Percentiles rank a stretch among this genome's conserved stretches.
Evolutionary conservation across 2,888 invertebrate genomes (phyloP).

Genomic region (Aspidiotus destructor): DNA sequence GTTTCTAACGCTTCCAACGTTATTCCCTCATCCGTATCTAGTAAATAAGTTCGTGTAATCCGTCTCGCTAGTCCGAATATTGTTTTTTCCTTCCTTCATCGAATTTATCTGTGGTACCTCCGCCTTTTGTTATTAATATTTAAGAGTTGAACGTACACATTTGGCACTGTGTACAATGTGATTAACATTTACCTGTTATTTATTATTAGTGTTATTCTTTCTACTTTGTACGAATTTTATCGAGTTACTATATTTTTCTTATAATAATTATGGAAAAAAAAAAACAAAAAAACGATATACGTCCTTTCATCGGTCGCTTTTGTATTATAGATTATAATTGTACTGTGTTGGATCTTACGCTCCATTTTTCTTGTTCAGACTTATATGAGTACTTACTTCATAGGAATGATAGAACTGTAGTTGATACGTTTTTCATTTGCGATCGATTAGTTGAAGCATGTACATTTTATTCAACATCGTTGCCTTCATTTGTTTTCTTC

Average conservation of each 20-base stretch:
- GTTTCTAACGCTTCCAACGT: constrained; percentile 10
- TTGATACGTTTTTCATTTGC: too few relatives aligned
- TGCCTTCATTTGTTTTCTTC: too few relatives aligned
- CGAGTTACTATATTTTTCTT: neutral
- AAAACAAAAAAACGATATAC: too few relatives aligned
- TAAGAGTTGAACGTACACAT: constrained; percentile 15
- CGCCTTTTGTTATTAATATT: constrained; percentile 14
- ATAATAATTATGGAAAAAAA: too few relatives aligned
- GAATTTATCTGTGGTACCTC: constrained; percentile 14
- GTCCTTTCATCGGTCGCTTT: too few relatives aligned
- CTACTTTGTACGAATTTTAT: constrained; percentile 1
- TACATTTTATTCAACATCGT: too few relatives aligned
- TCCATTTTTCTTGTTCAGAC: too few relatives aligned
- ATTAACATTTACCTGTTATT: constrained; percentile 30
- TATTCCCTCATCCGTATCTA: constrained; percentile 10
- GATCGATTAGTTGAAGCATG: too few relatives aligned
- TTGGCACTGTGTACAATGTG: constrained; percentile 24
- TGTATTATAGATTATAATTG: too few relatives aligned
- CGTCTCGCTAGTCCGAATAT: constrained; percentile 13
- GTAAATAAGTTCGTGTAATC: constrained; percentile 9
- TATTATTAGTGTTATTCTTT: constrained; percentile 12
- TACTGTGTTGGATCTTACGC: too few relatives aligned
- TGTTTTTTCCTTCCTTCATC: neutral
- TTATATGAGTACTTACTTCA: too few relatives aligned
- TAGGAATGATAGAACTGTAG: too few relatives aligned